These are phyloP conservation scores for Hypothenemus hampei DNA, from an alignment of 1,140 invertebrate genomes.

Conservation along the genomic window DNA sequence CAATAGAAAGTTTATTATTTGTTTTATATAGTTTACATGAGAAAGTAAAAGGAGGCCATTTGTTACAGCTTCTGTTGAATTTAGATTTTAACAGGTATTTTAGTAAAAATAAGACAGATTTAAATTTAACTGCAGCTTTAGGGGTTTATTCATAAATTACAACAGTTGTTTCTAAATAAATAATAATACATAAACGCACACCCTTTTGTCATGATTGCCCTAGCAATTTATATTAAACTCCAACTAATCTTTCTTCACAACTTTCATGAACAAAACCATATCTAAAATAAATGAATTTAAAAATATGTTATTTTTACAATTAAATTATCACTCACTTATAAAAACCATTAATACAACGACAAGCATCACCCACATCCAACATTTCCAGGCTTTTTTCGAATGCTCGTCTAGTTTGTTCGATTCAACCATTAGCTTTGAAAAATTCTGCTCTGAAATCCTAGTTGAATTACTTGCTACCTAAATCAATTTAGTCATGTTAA, in stretches of 20 bases:
- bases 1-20: constrained; percentile 56
- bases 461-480: constrained; percentile 70
- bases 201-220: too few species aligned
- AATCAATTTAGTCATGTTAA: constrained; percentile 34
- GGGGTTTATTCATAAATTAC: too few species aligned
- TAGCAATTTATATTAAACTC: too few species aligned
- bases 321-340: constrained; percentile 62
- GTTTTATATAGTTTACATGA: constrained; percentile 57
- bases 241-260: constrained; percentile 58
- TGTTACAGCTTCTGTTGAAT: constrained; percentile 64
- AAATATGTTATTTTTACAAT: constrained; percentile 3
- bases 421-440: constrained; percentile 70
- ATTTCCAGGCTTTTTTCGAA: constrained; percentile 82
- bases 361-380: constrained; percentile 90
- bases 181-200: too few species aligned
- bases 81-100: constrained; percentile 75
- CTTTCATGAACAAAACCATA: constrained; percentile 78
- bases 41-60: constrained; percentile 60
- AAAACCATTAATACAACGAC: constrained; percentile 78
- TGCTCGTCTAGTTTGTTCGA: constrained; percentile 78
- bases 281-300: constrained; percentile 49
- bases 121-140: constrained; percentile 28
- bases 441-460: constrained; percentile 73
- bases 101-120: constrained; percentile 45
- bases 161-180: too few species aligned